A percentile compares a stretch with the other conserved stretches of the same genome.
These are phyloP conservation scores for Aelia acuminata DNA, from an alignment of 2,888 invertebrate species.

Conservation along the genomic window DNA sequence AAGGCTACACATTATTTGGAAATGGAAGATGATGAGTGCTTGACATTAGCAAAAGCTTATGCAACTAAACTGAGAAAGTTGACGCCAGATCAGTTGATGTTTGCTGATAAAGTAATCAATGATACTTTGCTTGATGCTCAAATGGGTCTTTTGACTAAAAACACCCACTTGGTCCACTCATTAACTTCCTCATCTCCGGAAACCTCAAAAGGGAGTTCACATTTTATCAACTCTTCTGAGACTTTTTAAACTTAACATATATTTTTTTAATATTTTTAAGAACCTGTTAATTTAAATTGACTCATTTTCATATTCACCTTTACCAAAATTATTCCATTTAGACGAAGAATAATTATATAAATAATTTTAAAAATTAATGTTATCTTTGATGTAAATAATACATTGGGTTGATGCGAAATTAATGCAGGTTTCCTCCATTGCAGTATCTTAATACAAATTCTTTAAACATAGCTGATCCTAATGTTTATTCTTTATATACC, in stretches of 20 bases:
- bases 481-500: too few relatives aligned
- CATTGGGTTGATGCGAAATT: too few relatives aligned
- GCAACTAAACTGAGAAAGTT: slow-evolving; percentile 31
- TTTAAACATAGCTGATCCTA: too few relatives aligned
- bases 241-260: too few relatives aligned
- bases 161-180: background rate
- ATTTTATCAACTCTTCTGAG: background rate
- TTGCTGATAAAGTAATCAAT: slow-evolving; percentile 50
- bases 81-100: slow-evolving; percentile 16
- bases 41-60: slow-evolving; percentile 36
- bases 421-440: too few relatives aligned
- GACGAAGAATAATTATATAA: background rate
- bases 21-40: slow-evolving; percentile 48
- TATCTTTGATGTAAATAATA: too few relatives aligned
- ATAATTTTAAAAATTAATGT: background rate
- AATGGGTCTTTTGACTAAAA: slow-evolving; percentile 24
- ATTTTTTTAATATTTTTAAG: too few relatives aligned
- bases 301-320: background rate
- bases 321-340: background rate
- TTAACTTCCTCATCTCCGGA: background rate
- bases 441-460: too few relatives aligned
- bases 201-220: background rate
- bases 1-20: background rate
- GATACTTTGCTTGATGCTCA: slow-evolving; percentile 47
- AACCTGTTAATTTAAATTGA: background rate